Evolutionary conservation across 1,140 invertebrate genomes (phyloP), one percentile per base, ranked within the genome.

Genomic region (Oncopeltus fasciatus): DNA sequence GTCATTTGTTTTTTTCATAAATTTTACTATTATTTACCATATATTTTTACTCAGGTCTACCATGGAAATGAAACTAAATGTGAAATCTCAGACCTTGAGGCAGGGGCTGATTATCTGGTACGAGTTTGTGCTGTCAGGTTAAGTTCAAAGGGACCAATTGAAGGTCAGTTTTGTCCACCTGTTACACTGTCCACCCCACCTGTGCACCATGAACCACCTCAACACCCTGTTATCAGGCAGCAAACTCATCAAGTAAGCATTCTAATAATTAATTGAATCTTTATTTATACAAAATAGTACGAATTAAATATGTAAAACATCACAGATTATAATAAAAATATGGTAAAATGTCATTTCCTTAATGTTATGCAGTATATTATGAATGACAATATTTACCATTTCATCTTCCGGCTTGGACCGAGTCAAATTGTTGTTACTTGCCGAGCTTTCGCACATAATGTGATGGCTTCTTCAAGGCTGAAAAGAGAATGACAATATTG

Each of bases 61-160:
- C 75, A 77, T 66, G 87, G 87, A 46, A 67, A 74, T 62, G 85
- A 84, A 62, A 81, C 80, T 20, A 80, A 78, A 69, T 83, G 78
- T 69, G 73, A 72, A 58, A 71, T 90, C 67, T 80, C 81, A 64
- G 81, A 82, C 68, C 75, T 90, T 65, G 80, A 84, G 66, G 75
- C 82, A 18, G 83, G 83, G 63, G 78, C 78, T 28, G 84, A 87
- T 65, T 90, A 90, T 71, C 72, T 76, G 65, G 79, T 87, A 57
- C 78, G 86, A 26, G 86, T 90, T 18, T 85, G 83, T 74, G 81
- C 83, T 1, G 78, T 89, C 57, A 79, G 87, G 33, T 73, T 81
- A 60, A 77, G 79, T 62, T 66, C 69, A 1, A 74, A 74, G 33
- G 77, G 75, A 0, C 49, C 59, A 2, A 75, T 89, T 33, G 67